Evolutionary conservation across 2,113 vertebrate species (phyloP), one percentile per base, ranked within the genome.

Genomic region (Bubo scandiacus): DNA sequence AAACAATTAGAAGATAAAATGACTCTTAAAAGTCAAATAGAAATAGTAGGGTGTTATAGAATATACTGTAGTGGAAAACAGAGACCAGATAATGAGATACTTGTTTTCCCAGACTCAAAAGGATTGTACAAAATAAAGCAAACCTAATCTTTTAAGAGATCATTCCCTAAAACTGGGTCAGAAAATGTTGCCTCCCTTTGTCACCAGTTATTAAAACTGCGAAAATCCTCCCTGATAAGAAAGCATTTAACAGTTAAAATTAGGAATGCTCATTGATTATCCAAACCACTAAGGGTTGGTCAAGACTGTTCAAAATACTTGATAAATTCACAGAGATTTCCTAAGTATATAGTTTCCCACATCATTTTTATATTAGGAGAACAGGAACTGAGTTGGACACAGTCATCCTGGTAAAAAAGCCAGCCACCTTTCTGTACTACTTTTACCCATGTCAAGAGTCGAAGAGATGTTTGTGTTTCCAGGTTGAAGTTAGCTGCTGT

Each of bases 81-180:
- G 63, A 2, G 1, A 90, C 27, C n/a, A 88, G 55, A 36, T 79
- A 81, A 84, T 1, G 8, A 79, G 57, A 85, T 71, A 68, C 4
- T 77, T 66, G 32, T 12, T 80, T 92, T 82, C 47, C 68, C 0
- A 5, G 45, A 65, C 22, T 63, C 54, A 80, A 91, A 83, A 84
- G 18, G 27, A 65, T 94, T 94, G n/a, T 40, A 85, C 22, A 68
- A 72, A 95, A 87, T 59, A 85, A 94, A 92, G 80, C 54, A 88
- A 97, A 89, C 30, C 42, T 89, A 54, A 79, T 87, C 70, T 42
- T 87, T 87, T 11, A 85, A 80, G 66, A 38, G n/a, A 89, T 80
- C n/a, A 6, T 85, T 75, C 73, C 29, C 32, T 85, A 73, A 72
- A 94, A 59, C 32, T 61, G n/a, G 25, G 49, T 61, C 43, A 87